A percentile compares a stretch with the other conserved stretches of the same genome.
Conservation (phyloP, 2,888 invertebrate species). For the Drosophila antonietae region DNA sequence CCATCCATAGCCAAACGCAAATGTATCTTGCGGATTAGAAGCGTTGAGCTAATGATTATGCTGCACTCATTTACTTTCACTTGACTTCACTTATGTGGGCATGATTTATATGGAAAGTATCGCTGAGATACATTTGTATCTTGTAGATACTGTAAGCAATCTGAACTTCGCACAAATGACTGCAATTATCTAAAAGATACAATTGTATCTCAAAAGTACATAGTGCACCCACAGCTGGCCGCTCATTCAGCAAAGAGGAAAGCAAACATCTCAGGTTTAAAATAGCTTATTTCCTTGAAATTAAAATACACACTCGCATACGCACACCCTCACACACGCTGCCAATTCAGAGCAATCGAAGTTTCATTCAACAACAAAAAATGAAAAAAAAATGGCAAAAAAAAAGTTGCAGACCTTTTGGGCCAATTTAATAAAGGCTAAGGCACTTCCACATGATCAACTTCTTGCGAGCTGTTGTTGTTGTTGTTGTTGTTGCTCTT, state of each 20-base stretch:
- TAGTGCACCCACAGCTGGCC: conserved; percentile 42
- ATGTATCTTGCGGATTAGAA: conserved; percentile 38
- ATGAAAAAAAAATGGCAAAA: not conserved
- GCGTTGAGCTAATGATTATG: conserved; percentile 15
- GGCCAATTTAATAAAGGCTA: conserved; percentile 63
- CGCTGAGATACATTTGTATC: conserved; percentile 17
- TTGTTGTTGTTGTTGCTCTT: conserved; percentile 6
- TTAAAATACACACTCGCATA: conserved; percentile 34
- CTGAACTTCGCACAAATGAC: not conserved
- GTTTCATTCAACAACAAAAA: conserved; percentile 57
- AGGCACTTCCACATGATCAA: conserved; percentile 59
- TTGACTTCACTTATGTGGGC: conserved; percentile 16
- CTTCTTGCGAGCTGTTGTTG: conserved; percentile 15
- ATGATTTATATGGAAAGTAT: conserved; percentile 6
- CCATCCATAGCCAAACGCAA: conserved; percentile 34
- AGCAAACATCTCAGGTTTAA: conserved; percentile 42
- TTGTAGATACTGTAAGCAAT: conserved; percentile 4
- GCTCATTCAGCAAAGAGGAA: conserved; percentile 52
- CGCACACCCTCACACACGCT: conserved; percentile 14
- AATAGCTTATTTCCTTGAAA: conserved; percentile 79
- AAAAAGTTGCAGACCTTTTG: conserved; percentile 51
- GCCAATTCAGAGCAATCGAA: conserved; percentile 16
- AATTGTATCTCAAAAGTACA: conserved; percentile 14
- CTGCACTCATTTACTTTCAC: conserved; percentile 52
- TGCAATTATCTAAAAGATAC: conserved; percentile 6